Conservation (phyloP, 2,888 invertebrate genomes). For the Stenichneumon culpator region DNA sequence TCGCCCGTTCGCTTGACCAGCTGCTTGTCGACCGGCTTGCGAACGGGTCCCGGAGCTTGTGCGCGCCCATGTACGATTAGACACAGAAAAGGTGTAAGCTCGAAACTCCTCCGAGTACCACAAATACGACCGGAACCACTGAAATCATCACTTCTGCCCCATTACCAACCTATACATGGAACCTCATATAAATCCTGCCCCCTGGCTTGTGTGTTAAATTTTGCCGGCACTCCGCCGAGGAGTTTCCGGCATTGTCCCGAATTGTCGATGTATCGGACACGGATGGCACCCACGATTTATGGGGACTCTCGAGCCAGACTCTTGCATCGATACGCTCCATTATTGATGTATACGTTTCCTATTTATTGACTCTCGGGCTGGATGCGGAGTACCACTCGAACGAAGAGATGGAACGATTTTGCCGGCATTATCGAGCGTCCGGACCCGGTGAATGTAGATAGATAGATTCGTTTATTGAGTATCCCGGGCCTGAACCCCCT, state of each 20-base stretch:
- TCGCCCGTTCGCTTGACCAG: slow-evolving; percentile 78
- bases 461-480: too few relatives aligned
- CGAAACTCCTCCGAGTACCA: slow-evolving; percentile 32
- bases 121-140: slow-evolving; percentile 37
- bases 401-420: not conserved
- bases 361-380: slow-evolving; percentile 17
- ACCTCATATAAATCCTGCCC: not conserved
- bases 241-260: slow-evolving; percentile 25
- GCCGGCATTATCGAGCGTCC: not conserved
- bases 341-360: slow-evolving; percentile 45
- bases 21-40: slow-evolving; percentile 69
- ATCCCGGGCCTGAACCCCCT: too few relatives aligned
- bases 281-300: slow-evolving; percentile 52
- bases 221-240: not conserved
- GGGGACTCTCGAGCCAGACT: slow-evolving; percentile 30
- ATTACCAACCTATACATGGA: slow-evolving; percentile 17
- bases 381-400: not conserved
- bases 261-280: slow-evolving; percentile 34
- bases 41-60: slow-evolving; percentile 19
- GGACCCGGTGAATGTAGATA: not conserved
- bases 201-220: slow-evolving; percentile 42
- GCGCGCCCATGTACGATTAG: slow-evolving; percentile 66
- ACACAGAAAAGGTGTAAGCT: slow-evolving; percentile 64
- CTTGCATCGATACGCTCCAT: slow-evolving; percentile 17
- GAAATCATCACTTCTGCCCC: slow-evolving; percentile 34